These are phyloP conservation scores for Drosophila pectinifera DNA, from an alignment of 1,140 invertebrate species.

Conservation along the genomic window DNA sequence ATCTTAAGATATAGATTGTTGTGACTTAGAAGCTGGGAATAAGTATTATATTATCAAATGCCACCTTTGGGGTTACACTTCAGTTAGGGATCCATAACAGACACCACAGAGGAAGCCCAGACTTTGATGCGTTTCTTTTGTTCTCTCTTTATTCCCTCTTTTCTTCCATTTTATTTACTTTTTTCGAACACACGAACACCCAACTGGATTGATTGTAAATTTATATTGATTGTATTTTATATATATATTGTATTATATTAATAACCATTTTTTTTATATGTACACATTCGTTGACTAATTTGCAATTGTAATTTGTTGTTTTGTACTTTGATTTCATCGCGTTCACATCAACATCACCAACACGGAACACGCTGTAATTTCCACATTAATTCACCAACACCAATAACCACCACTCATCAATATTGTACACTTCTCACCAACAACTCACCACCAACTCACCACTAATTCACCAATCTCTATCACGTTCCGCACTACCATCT, in stretches of 20 bases:
- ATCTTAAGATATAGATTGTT: no score
- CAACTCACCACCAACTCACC: constrained; percentile 8
- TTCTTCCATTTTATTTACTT: constrained; percentile 40
- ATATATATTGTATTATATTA: constrained; percentile 24
- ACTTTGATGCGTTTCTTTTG: constrained; percentile 38
- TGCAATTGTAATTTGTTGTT: constrained; percentile 52
- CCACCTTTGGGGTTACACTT: neutral
- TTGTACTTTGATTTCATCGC: constrained; percentile 45
- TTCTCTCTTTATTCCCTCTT: constrained; percentile 46
- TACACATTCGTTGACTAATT: constrained; percentile 41
- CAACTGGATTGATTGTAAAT: constrained; percentile 21
- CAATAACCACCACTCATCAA: constrained; percentile 10
- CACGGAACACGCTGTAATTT: constrained; percentile 29
- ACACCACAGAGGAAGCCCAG: constrained; percentile 11
- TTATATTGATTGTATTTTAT: constrained; percentile 22
- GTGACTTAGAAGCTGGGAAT: no score
- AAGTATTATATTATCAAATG: no score
- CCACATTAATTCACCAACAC: constrained; percentile 5
- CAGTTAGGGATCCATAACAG: constrained; percentile 1
- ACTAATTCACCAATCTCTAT: neutral
- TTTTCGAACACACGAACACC: constrained; percentile 5
- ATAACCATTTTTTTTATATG: constrained; percentile 5
- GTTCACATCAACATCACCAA: constrained; percentile 44
- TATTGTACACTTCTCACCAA: neutral
- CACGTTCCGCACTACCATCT: neutral